These are phyloP conservation scores for Drosophila nannoptera DNA, from an alignment of 1,140 invertebrate genomes.

Conservation along the genomic window DNA sequence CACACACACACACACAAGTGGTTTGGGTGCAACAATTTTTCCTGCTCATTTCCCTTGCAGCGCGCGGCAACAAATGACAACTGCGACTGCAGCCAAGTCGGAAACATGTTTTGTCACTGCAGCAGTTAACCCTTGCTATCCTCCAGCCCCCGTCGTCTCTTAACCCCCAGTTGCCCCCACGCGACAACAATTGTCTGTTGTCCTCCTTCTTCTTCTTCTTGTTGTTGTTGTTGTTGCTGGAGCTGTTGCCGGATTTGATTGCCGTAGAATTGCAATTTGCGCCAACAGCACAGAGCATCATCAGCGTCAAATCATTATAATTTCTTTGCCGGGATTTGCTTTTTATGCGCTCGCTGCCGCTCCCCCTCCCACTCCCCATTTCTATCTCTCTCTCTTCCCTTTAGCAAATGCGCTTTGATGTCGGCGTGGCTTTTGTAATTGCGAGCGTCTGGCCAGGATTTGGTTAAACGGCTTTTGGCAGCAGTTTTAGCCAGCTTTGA, in stretches of 20 bases:
- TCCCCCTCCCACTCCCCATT: neutral
- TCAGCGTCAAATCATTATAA: slow-evolving; percentile 78
- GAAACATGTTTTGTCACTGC: slow-evolving; percentile 77
- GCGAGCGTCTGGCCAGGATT: slow-evolving; percentile 43
- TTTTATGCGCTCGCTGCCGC: neutral
- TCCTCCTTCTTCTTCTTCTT: too few relatives aligned
- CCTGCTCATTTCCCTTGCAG: slow-evolving; percentile 61
- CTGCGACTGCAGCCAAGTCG: slow-evolving; percentile 46
- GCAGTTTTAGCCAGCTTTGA: slow-evolving; percentile 19
- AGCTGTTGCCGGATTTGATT: slow-evolving; percentile 68
- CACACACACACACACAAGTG: neutral
- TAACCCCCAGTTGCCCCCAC: slow-evolving; percentile 13
- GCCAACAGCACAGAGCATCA: slow-evolving; percentile 74
- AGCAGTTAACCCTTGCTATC: slow-evolving; percentile 64
- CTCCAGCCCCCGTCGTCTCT: neutral
- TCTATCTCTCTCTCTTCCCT: neutral
- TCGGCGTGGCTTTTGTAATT: slow-evolving; percentile 41
- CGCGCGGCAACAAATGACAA: slow-evolving; percentile 25
- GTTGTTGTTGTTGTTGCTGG: too few relatives aligned
- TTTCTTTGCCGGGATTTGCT: slow-evolving; percentile 59
- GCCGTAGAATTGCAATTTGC: slow-evolving; percentile 76
- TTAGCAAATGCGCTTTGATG: slow-evolving; percentile 24
- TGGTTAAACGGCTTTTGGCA: slow-evolving; percentile 35
- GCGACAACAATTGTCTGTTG: slow-evolving; percentile 22
- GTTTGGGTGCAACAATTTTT: slow-evolving; percentile 50